Evolutionary conservation across 1,140 invertebrate genomes (phyloP), one percentile per base, ranked within the genome.

Genomic region (Ectropis grisescens): DNA sequence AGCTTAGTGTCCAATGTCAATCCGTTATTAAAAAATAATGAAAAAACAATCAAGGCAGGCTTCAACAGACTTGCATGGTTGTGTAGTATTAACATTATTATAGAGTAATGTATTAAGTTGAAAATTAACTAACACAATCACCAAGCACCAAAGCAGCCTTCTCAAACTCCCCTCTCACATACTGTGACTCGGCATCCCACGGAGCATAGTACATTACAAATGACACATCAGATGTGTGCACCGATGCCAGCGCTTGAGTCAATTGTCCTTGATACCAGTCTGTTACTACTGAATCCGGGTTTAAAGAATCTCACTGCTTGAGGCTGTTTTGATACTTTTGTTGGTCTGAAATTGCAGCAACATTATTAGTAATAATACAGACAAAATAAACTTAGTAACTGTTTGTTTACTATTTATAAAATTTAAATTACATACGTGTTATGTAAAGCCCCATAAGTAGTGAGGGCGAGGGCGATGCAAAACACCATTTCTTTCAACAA

Each of bases 181-280:
- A 76, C 66, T 93, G 90, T 52, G 89, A 91, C 52, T 92, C 89
- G 1, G 92, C 89, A 86, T 93, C 92, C 93, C 93, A 96, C 0
- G 93, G 93, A 8, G 93, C 93, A 82, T 95, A 95, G 62, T 91
- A 94, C 91, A 95, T 93, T 19, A 94, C 86, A 83, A 95, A 91
- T 31, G 89, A 88, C 8, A 91, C 74, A 67, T 93, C 91, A 3
- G 85, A 83, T 36, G 83, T 65, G 1, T 84, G 81, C 1, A 90
- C 83, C 35, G 82, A 57, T 14, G 86, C 82, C 2, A 91, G 83
- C 23, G 89, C 86, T 29, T 80, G 74, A 34, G 76, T 80, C 13
- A 93, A 67, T 47, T 93, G 85, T 5, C 92, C 92, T 47, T 83
- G 82, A 53, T 91, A 92, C 82, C 88, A 93, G 71, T 93, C 92